phyloP scores from a whole-genome alignment of 2,797 vertebrate species.

The Eleutherodactylus coqui region DNA sequence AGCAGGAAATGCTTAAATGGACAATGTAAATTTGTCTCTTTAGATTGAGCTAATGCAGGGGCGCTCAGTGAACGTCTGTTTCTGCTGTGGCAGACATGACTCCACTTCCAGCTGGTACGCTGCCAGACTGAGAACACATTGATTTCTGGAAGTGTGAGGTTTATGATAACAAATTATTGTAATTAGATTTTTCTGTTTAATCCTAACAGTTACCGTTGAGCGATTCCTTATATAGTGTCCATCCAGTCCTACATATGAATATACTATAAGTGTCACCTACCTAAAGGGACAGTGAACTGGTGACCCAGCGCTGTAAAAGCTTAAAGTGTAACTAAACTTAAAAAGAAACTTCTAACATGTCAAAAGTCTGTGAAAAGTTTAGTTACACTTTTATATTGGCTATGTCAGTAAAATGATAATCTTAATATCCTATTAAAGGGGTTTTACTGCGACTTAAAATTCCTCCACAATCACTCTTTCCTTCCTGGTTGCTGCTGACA shows the following conservation, averaged over 20 bases:
- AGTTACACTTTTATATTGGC: no score
- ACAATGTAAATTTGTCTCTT: background rate
- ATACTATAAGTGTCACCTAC: background rate
- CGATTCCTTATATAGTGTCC: background rate
- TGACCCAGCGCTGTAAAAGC: background rate
- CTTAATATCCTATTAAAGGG: no score
- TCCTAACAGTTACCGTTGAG: background rate
- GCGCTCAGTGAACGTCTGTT: background rate
- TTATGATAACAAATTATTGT: conserved; percentile 29
- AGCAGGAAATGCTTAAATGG: background rate
- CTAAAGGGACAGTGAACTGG: background rate
- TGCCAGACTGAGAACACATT: conserved; percentile 17
- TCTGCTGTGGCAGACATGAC: background rate
- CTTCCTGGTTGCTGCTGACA: no score
- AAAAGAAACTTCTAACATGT: no score
- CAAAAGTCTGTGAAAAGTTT: no score
- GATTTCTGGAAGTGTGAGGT: conserved; percentile 11
- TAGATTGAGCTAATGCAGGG: background rate
- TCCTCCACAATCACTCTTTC: no score
- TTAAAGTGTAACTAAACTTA: no score
- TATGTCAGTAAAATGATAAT: no score
- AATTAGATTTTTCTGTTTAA: conserved; percentile 17
- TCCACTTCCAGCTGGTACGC: background rate
- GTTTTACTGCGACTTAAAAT: no score
- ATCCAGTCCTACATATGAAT: background rate